Percentiles rank a stretch among this genome's conserved stretches.
These are phyloP conservation scores for Parnassius mnemosyne DNA, from an alignment of 2,888 invertebrate species.

Conservation along the genomic window DNA sequence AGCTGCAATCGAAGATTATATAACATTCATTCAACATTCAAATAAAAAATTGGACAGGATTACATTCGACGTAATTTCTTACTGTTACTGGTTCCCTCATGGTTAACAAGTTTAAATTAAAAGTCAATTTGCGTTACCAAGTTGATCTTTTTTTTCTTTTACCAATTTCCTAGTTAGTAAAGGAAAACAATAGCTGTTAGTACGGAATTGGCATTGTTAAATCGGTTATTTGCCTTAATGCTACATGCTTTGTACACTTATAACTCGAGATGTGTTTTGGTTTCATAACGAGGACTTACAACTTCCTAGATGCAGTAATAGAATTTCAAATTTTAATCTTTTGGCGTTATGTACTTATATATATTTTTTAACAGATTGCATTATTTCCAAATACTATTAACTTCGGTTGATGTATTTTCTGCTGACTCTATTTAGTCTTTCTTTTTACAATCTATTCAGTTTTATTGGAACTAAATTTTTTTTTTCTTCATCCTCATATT, in stretches of 20 bases:
- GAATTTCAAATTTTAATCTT: conserved; percentile 3
- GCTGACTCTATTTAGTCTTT: too few species aligned
- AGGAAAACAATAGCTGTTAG: conserved; percentile 31
- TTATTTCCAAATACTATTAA: too few species aligned
- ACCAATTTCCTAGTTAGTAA: conserved; percentile 34
- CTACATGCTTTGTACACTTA: neutral
- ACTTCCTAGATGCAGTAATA: conserved; percentile 6
- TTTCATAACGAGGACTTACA: conserved; percentile 1
- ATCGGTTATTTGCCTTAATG: conserved; percentile 1
- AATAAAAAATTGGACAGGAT: conserved; percentile 37
- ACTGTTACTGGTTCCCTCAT: conserved; percentile 52
- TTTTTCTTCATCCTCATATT: too few species aligned
- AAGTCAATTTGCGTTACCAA: conserved; percentile 52
- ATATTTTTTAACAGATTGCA: too few species aligned
- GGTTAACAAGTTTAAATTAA: conserved; percentile 57
- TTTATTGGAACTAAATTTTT: too few species aligned
- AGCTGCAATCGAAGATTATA: too few species aligned
- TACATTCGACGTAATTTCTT: conserved; percentile 46
- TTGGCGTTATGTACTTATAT: too few species aligned
- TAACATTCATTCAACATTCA: conserved; percentile 17
- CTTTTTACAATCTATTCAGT: neutral
- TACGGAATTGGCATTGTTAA: conserved; percentile 14
- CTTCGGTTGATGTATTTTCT: too few species aligned
- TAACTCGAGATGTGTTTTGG: neutral
- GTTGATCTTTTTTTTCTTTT: conserved; percentile 40